Base-by-base conservation (phyloP, 1,140 invertebrate species). In the Drosophila trapezifrons region DNA sequence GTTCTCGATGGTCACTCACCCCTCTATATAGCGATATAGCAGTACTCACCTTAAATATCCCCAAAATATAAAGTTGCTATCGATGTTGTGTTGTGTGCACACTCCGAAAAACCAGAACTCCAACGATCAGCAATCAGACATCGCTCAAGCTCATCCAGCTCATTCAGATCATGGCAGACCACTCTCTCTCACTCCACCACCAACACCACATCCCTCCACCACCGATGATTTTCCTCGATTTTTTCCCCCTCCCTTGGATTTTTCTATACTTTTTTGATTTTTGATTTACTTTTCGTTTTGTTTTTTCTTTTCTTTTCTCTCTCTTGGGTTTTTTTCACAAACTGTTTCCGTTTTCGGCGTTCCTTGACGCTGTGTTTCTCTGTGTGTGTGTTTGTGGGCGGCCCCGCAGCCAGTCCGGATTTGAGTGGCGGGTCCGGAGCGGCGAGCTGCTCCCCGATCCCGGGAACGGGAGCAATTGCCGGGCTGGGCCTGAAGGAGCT, bases 401-500 rank as follows among this genome's bases (percentile, higher is more conserved):
- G 35, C 51, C 49, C 64, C 65, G 70, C 71, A 80, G 80, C 83
- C 78, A 80, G 78, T 71, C 80, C 82, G 81, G 83, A 86, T 75
- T 81, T 86, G 32, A 78, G 59, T 79, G 72, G 7, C 38, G 64
- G 66, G 25, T 51, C 56, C 56, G 56, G 57, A 59, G 64, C 20
- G 32, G 18, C 32, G 32, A 40, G 60, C 37, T 60, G 60, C 37
- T 54, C 32, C 32, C 46, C 65, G 6, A 57, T 67, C 37, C 57
- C 38, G 20, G 69, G 57, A 56, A 54, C 60, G 55, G 80, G 35
- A 37, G 65, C 43, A n/a, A 51, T 46, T 32, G 57, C 63, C 38
- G 76, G 73, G 52, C 43, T 69, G 58, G 76, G 76, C 75, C 79
- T 91, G 72, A 90, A 74, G 76, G 86, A 91, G 78, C 79, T 91